Base-by-base conservation (phyloP, 2,113 vertebrate species). In the Noturus placidus region DNA sequence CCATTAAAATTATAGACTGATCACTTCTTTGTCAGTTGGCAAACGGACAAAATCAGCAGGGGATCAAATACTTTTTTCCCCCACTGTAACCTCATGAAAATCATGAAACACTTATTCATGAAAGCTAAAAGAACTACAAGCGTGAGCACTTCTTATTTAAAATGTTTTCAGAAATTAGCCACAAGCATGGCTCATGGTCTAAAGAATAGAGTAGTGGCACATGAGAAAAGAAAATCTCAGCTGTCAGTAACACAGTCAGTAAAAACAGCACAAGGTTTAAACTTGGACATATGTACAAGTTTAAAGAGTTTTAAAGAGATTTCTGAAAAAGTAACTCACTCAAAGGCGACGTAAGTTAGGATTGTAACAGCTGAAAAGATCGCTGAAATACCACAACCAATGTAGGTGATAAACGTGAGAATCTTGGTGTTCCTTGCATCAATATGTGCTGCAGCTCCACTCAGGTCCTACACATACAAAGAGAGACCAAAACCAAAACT, bases 291-390 rank as follows among this genome's bases (percentile, higher is more conserved):
- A 69, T 33, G 13, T 67, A 67, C 38, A 25, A 11, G 22, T 27
- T 27, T 27, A 76, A 76, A 72, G 4, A 38, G 19, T 38, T 22
- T 3, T 50, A 50, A 50, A 50, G 46, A n/a, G 14, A 52, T 13
- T 77, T 50, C 1, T 77, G 74, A n/a, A 56, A 30, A 52, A 33
- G 50, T 9, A 25, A 97, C 98, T 97, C 92, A 99, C 98, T 99
- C 97, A 89, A 99, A 99, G 25, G 98, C 97, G 86, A 98, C 93
- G 78, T 99, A 99, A 22, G 98, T 99, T 86, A 99, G 95, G 87
- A 99, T 96, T 56, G 98, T 99, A 61, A 95, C 97, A 20, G 97
- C 98, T 14, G 97, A 98, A 92, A 97, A 99, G 93, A 99, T 95
- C 61, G 98, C 97, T 0, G 98, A 99, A 90, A 99, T 88, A 19